Evolutionary conservation across 2,797 vertebrate species (phyloP).

Genomic region (Lutjanus campechanus): DNA sequence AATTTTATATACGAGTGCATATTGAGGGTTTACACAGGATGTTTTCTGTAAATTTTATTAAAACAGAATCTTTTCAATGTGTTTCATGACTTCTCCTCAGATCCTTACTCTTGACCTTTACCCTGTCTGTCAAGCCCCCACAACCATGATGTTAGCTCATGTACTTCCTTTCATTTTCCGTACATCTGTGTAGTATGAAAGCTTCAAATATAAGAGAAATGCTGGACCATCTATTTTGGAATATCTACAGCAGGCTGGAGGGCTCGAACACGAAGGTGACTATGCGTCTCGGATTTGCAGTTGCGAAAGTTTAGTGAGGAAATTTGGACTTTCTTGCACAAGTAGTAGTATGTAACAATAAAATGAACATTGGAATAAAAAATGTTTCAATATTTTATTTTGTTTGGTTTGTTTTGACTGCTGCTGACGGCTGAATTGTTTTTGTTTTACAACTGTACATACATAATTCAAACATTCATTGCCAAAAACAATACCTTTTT

Average conservation of each 20-base stretch:
- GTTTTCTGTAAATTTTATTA: background rate
- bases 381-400: no score
- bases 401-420: no score
- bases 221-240: background rate
- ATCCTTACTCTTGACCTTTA: conserved; percentile 9
- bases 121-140: background rate
- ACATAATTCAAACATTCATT: no score
- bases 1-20: no score
- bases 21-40: background rate
- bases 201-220: background rate
- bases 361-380: no score
- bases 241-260: background rate
- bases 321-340: conserved; percentile 1
- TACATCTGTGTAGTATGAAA: background rate
- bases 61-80: background rate
- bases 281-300: background rate
- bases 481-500: no score
- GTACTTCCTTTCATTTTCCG: background rate
- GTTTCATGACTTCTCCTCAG: background rate
- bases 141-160: background rate
- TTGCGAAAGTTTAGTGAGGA: background rate
- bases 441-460: no score
- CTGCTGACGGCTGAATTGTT: no score
- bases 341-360: no score
- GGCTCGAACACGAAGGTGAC: background rate